Base-by-base conservation (phyloP, 2,113 vertebrate genomes). In the Rhinoderma darwinii region DNA sequence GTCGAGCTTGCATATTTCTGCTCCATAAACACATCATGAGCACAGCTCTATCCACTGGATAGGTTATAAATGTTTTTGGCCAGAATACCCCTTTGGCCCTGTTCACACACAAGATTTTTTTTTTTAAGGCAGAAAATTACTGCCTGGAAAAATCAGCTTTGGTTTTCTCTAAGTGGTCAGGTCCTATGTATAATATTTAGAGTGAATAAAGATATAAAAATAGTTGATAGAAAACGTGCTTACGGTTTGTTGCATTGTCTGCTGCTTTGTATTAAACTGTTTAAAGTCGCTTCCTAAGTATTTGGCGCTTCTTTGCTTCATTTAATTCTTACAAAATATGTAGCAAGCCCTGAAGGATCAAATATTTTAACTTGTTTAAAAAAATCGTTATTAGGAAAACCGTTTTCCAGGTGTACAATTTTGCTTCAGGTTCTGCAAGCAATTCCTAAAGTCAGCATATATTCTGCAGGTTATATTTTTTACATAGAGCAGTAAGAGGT, bases 351-450 rank as follows among this genome's bases (percentile, higher is more conserved):
- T 66, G 56, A 56, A 30, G 79, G 30, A 18, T 82, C 1, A 82
- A 66, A 82, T 81, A 81, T 18, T 43, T 86, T 80, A 22, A 22
- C 47, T 1, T 86, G 86, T 87, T 50, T 27, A 15, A 83, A 0
- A 39, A 0, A 59, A n/a, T n/a, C 1, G 70, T 82, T 39, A 32
- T 66, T 80, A 27, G 30, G 25, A 43, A 61, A 44, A 15, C 35
- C 0, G 59, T 77, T 77, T 39, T 50, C 84, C 74, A 77, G 84
- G 73, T 85, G 84, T 39, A 66, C 17, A 44, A 30, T 50, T 27
- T 85, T 63, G 83, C 73, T 85, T 50, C 43, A 85, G 84, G 74
- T 76, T 59, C 73, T 85, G 54, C 4, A 77, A 30, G n/a, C 41
- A 10, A 10, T 82, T 39, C n/a, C n/a, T 44, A 25, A 37, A 25